Percentiles rank a stretch among this genome's conserved stretches.
Conservation (phyloP, 2,113 vertebrate species). For the Tachysurus fulvidraco region DNA sequence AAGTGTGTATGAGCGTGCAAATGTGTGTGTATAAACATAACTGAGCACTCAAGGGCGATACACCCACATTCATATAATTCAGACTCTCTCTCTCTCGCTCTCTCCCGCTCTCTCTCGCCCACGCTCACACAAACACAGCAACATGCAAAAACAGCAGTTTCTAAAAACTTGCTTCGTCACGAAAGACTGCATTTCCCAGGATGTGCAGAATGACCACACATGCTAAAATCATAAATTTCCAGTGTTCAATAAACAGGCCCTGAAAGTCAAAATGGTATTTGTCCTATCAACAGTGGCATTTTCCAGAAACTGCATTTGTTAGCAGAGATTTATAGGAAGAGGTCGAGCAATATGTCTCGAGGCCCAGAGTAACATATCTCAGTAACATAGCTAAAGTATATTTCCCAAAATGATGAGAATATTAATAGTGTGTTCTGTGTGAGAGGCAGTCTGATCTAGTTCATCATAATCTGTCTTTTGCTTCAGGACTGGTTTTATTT, state of each 20-base stretch:
- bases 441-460: constrained; percentile 23
- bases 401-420: not conserved
- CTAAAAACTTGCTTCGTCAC: constrained; percentile 8
- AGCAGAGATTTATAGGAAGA: not conserved
- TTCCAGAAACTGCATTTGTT: not conserved
- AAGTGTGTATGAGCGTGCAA: not conserved
- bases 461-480: constrained; percentile 14
- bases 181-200: constrained; percentile 23
- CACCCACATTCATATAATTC: constrained; percentile 37
- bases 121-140: constrained; percentile 22
- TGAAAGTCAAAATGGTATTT: not conserved
- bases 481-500: constrained; percentile 43
- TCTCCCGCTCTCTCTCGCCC: not conserved
- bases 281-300: constrained; percentile 22
- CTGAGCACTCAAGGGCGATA: constrained; percentile 29
- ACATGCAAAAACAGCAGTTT: constrained; percentile 24
- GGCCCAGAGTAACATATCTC: not conserved
- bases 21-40: constrained; percentile 36
- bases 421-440: not conserved
- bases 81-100: constrained; percentile 4
- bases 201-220: constrained; percentile 16
- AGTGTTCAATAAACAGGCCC: not conserved
- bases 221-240: not conserved
- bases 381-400: not conserved
- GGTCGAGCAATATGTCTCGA: not conserved